These are phyloP conservation scores for Coelopa pilipes DNA, from an alignment of 2,888 invertebrate genomes.

Conservation along the genomic window DNA sequence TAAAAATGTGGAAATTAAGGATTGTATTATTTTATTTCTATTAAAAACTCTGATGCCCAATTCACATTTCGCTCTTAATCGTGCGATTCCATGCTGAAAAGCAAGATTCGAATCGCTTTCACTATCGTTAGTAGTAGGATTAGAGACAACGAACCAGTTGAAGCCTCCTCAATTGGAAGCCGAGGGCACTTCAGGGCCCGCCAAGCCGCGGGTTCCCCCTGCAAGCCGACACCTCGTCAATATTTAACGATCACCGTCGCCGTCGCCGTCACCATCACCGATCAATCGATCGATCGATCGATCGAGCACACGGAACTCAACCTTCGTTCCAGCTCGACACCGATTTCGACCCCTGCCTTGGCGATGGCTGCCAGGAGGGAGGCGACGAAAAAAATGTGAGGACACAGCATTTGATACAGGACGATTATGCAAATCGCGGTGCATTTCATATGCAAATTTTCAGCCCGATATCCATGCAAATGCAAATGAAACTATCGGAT, in stretches of 20 bases:
- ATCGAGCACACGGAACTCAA: neutral
- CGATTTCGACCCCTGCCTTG: constrained; percentile 2
- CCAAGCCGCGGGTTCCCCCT: neutral
- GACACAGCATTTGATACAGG: constrained; percentile 41
- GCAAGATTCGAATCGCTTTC: too few species aligned
- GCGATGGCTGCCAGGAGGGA: too few species aligned
- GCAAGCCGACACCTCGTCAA: neutral
- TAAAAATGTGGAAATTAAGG: too few species aligned
- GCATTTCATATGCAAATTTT: constrained; percentile 34
- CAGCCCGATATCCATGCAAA: constrained; percentile 55
- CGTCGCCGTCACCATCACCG: neutral
- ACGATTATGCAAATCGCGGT: constrained; percentile 38
- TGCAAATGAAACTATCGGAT: constrained; percentile 34
- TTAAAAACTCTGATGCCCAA: too few species aligned
- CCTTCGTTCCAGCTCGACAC: constrained; percentile 13
- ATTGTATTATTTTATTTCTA: too few species aligned
- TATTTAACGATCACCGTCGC: neutral
- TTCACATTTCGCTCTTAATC: too few species aligned
- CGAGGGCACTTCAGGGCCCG: too few species aligned
- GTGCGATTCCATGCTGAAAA: too few species aligned
- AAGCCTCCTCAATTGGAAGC: too few species aligned
- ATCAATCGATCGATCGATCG: neutral
- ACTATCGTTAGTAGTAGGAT: too few species aligned
- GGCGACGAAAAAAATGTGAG: constrained; percentile 47
- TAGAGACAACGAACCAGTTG: too few species aligned